Evolutionary conservation across 2,113 vertebrate genomes (phyloP), one percentile per base, ranked within the genome.

Genomic region (Arvicanthis niloticus): DNA sequence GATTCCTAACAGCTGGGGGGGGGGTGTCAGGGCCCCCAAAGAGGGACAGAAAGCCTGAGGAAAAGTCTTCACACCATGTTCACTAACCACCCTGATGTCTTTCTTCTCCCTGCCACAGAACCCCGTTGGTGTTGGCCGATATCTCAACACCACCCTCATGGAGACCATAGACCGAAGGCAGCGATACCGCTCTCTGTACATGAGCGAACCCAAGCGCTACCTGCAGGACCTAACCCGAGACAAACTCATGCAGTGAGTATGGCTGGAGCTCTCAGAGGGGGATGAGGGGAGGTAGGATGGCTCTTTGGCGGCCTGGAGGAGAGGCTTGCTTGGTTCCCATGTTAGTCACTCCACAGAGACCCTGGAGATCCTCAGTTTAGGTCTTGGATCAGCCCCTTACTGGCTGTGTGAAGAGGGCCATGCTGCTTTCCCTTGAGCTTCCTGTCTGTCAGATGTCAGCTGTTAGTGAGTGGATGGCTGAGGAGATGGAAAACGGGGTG

Each of bases 81-180:
- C 58, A 78, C 48, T 91, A 1, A 76, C 1, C 1, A 3, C 40
- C 62, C 65, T 78, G 78, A 89, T 7, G 1, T 70, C 0, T 1
- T 24, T 70, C 0, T 0, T 21, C 7, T 92, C 42, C 89, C 70
- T 88, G 24, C 34, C 96, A 94, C 87, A 99, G 98, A 99, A 98
- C 91, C 95, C 97, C 0, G 98, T 98, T 24, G 99, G 98, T 1
- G 98, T 98, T 78, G 98, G 99, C 45, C 95, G 95, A 94, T 99
- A 99, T 73, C 51, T 98, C 96, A 96, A 98, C 81, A 97, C 91
- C n/a, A 94, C 89, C 7, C 70, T 91, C 78, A 62, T 96, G 12
- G 97, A 97, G 31, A 95, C 75, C 4, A 97, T 97, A 76, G 96
- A 95, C 77, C 91, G n/a, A n/a, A 93, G 24, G 86, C 97, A 97